These are phyloP conservation scores for Dysdera silvatica DNA, from an alignment of 1,140 invertebrate genomes.

Conservation along the genomic window DNA sequence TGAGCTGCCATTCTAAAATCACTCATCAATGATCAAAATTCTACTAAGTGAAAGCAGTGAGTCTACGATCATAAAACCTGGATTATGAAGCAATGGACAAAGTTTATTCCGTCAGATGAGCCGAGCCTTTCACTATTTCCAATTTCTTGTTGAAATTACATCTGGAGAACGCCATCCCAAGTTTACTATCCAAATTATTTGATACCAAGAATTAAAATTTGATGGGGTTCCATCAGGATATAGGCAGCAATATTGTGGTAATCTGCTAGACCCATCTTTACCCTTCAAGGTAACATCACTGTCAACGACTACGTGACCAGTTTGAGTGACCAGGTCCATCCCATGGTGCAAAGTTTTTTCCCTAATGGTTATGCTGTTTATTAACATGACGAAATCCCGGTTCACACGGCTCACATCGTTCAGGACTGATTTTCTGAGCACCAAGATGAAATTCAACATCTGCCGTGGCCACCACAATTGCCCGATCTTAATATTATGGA, in stretches of 20 bases:
- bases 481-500: conserved; percentile 5
- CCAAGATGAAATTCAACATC: neutral
- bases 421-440: neutral
- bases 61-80: neutral
- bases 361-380: neutral
- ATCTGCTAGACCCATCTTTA: neutral
- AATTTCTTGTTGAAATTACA: no score
- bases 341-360: neutral
- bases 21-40: conserved; percentile 1
- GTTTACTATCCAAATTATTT: neutral
- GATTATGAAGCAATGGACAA: neutral
- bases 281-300: neutral
- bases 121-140: no score
- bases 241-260: neutral
- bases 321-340: neutral
- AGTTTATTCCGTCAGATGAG: neutral
- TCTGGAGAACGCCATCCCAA: no score
- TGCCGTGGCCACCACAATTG: neutral
- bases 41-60: neutral
- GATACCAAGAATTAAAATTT: neutral
- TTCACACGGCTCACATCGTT: neutral
- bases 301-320: neutral
- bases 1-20: neutral
- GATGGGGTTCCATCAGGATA: no score
- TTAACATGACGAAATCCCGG: neutral